These are phyloP conservation scores for Hirtodrosophila confusa DNA, from an alignment of 2,888 invertebrate species.

Conservation along the genomic window DNA sequence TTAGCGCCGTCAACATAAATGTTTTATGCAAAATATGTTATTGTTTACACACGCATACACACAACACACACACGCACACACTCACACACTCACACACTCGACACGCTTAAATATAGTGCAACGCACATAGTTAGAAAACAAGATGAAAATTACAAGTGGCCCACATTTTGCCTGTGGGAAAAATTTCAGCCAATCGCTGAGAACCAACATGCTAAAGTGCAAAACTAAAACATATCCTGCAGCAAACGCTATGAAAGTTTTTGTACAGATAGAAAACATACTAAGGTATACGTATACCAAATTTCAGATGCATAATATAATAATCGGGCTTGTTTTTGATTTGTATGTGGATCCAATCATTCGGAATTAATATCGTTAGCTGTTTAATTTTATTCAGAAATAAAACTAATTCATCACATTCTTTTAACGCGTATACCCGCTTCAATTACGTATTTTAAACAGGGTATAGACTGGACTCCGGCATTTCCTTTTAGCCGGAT, in stretches of 20 bases:
- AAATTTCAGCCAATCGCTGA: slow-evolving; percentile 6
- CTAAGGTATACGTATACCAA: too few species aligned
- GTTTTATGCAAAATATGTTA: slow-evolving; percentile 69
- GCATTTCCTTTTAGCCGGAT: slow-evolving; percentile 15
- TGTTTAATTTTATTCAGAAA: too few species aligned
- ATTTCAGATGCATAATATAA: too few species aligned
- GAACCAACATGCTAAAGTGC: not conserved
- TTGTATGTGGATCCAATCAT: too few species aligned
- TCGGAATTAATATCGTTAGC: too few species aligned
- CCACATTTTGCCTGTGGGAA: slow-evolving; percentile 26
- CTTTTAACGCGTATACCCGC: too few species aligned
- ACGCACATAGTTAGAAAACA: slow-evolving; percentile 25
- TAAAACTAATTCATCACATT: too few species aligned
- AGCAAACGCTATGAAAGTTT: not conserved
- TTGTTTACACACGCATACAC: slow-evolving; percentile 60
- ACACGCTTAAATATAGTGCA: slow-evolving; percentile 55
- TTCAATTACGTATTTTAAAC: not conserved
- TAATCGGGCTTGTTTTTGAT: too few species aligned
- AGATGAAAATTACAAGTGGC: slow-evolving; percentile 38
- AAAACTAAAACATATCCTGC: slow-evolving; percentile 5
- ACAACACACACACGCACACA: slow-evolving; percentile 6
- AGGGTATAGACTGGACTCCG: slow-evolving; percentile 2
- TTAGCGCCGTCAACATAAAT: slow-evolving; percentile 47
- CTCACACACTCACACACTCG: slow-evolving; percentile 31
- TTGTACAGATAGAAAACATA: too few species aligned